Evolutionary conservation across 2,113 vertebrate species (phyloP).

Genomic region (Phaetusa simplex): DNA sequence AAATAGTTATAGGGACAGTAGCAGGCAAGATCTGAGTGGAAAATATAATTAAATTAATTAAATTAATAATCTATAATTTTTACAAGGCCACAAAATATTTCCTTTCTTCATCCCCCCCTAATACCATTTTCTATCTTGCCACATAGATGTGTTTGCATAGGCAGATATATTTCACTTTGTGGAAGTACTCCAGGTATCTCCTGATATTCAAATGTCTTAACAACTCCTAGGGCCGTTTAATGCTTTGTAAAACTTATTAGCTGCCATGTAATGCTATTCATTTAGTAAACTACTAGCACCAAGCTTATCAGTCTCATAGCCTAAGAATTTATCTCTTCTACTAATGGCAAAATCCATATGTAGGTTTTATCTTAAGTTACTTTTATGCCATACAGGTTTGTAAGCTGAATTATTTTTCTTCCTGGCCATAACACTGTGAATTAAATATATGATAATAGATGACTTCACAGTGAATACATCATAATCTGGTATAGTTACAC

Average conservation of each 20-base stretch:
- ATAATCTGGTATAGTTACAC: not conserved
- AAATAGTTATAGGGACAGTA: not conserved
- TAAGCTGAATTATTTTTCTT: not conserved
- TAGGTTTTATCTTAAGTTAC: not conserved
- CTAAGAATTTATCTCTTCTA: not conserved
- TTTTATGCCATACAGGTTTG: not conserved
- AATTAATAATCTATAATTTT: not conserved
- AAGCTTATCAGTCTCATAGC: not conserved
- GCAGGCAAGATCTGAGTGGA: not conserved
- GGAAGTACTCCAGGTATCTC: not conserved
- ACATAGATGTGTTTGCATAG: not conserved
- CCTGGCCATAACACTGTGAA: not conserved
- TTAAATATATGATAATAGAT: not conserved
- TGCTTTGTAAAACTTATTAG: not conserved
- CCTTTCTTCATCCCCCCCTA: not conserved
- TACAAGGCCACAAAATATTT: not conserved
- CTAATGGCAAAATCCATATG: not conserved
- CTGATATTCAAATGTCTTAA: not conserved
- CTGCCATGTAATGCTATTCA: not conserved
- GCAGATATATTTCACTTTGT: not conserved
- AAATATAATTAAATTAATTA: not conserved
- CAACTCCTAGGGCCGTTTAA: not conserved
- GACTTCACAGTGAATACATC: not conserved
- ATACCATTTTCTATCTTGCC: not conserved
- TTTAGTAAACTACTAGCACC: not conserved